These are phyloP conservation scores for Sepioteuthis lessoniana DNA, from an alignment of 2,888 invertebrate genomes.

Conservation along the genomic window DNA sequence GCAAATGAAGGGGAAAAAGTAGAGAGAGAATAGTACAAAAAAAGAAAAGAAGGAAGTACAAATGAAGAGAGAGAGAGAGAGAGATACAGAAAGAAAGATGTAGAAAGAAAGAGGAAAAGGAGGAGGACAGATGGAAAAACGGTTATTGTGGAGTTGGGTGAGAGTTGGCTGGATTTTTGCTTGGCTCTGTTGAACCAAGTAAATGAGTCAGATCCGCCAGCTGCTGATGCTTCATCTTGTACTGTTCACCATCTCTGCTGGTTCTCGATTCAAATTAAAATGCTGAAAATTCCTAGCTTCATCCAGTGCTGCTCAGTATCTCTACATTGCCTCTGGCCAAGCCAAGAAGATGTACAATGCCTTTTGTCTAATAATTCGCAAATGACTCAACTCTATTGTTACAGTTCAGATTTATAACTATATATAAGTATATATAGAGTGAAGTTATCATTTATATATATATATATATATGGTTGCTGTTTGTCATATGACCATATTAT, in stretches of 20 bases:
- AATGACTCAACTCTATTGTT: not conserved
- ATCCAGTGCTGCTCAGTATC: not conserved
- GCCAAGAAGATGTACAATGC: not conserved
- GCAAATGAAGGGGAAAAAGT: no score
- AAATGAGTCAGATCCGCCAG: not conserved
- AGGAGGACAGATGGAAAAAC: no score
- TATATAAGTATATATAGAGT: no score
- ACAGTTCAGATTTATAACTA: no score
- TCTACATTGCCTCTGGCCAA: not conserved
- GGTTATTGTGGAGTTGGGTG: no score
- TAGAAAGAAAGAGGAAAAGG: no score
- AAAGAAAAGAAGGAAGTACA: not conserved
- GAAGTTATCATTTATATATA: no score
- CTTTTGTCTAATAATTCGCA: not conserved
- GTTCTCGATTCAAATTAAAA: not conserved
- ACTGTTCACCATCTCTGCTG: not conserved
- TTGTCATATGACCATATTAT: no score
- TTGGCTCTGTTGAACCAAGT: not conserved
- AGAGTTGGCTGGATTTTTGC: not conserved
- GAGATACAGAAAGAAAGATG: no score
- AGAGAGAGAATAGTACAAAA: not conserved
- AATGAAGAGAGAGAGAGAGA: not conserved
- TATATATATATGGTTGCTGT: no score
- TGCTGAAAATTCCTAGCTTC: constrained; percentile 33
- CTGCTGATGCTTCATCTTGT: not conserved